Base-by-base conservation (phyloP, 2,113 vertebrate species). In the Tursiops truncatus region DNA sequence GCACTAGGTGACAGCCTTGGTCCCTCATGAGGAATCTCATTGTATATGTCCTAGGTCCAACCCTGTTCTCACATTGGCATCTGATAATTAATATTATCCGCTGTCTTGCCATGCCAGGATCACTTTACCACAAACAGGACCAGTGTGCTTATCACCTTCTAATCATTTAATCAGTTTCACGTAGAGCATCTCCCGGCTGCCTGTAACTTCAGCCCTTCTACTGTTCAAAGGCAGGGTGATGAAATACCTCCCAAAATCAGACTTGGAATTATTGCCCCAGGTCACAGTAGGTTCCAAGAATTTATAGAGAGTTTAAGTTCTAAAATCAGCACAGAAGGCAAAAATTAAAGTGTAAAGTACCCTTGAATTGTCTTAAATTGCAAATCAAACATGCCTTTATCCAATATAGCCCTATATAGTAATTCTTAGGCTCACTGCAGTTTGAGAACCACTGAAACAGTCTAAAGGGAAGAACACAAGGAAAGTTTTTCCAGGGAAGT, bases 321-420 rank as follows among this genome's bases (percentile, higher is more conserved):
- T 33, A 76, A 85, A 95, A 68, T 28, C 58, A 77, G 28, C 15
- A 73, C 17, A 47, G 6, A 68, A 89, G 38, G 44, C 67, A 47
- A 68, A 62, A 68, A 60, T 26, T 25, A 70, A 79, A 20, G 23
- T 28, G 13, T 5, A 53, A 62, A 7, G 21, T 58, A 63, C 5
- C n/a, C 71, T 81, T 31, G 26, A 74, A 81, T 21, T 50, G 76
- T 31, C 38, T 60, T 56, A 10, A 53, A 15, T 31, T 47, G 44
- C 6, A 21, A 71, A 44, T 58, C 33, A 88, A 91, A 23, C 62
- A 26, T 1, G 12, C 17, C 44, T 79, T 9, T 67, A 36, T 26
- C 79, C 21, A 8, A 8, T 9, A 10, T 2, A 26, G 31, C 20
- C 12, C 15, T 87, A 3, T 1, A 36, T 0, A 14, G 13, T 26